Evolutionary conservation across 2,797 vertebrate species (phyloP), one percentile per base, ranked within the genome.

Genomic region (Lutjanus argentimaculatus): DNA sequence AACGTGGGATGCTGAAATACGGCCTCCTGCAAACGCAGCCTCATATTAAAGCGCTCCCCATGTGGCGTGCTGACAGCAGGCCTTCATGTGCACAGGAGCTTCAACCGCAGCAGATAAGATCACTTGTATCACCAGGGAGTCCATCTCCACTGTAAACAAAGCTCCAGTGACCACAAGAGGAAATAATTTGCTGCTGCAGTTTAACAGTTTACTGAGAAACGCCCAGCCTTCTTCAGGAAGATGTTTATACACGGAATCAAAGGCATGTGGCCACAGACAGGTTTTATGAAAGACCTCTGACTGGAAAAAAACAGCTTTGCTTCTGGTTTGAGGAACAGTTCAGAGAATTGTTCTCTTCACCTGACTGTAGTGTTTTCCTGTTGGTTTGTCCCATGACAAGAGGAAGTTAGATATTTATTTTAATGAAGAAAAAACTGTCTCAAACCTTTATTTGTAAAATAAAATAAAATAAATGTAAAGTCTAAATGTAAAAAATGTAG

Each of bases 61-160:
- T 75, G 79, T 78, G 78, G 56, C 0, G 51, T 10, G 71, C 77
- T 62, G 79, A 79, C 80, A 57, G 57, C 65, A 49, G 78, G 78
- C 55, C 72, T 85, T 51, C 70, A 71, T 80, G 79, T 75, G 79
- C 81, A 62, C 68, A 75, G 78, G 64, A 67, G 76, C 79, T 63
- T 78, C 48, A 40, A 65, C 66, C 56, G 1, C 59, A 75, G 7
- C 84, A 76, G 85, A 90, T 88, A 84, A 88, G 82, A 91, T 86
- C 85, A 57, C 51, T 21, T 51, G 80, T 70, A 85, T 76, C 84
- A 86, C 72, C 58, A 30, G 87, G 85, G 91, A 91, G 86, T 69
- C 87, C 21, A 82, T 86, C 84, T 80, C 75, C 75, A 82, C 80
- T 81, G 87, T 90, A 91, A 93, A 93, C 93, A 88, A 90, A 92